Evolutionary conservation across 2,797 vertebrate species (phyloP).

Genomic region (Zenarchopterus dispar): DNA sequence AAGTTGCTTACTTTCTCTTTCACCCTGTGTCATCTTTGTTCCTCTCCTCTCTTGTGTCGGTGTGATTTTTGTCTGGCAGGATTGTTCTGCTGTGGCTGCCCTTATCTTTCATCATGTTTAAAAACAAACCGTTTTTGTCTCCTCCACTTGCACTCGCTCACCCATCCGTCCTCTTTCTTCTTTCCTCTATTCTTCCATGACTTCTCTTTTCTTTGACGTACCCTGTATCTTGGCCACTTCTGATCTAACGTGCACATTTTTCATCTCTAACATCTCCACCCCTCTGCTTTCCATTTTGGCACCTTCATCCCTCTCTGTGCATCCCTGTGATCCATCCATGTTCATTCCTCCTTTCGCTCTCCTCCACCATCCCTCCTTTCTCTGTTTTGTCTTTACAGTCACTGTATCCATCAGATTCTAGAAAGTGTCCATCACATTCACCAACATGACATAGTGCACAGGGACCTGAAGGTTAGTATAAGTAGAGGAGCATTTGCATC

Average conservation of each 20-base stretch:
- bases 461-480: conserved; percentile 90
- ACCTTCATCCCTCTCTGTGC: conserved; percentile 14
- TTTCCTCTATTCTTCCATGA: conserved; percentile 1
- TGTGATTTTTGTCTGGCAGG: conserved; percentile 60
- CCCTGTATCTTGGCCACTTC: conserved; percentile 18
- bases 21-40: conserved; percentile 26
- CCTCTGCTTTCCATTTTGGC: conserved; percentile 6
- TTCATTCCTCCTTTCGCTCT: conserved; percentile 10
- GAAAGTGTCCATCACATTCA: conserved; percentile 92
- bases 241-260: conserved; percentile 25
- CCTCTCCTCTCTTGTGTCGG: not conserved
- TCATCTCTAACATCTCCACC: conserved; percentile 16
- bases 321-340: conserved; percentile 12
- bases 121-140: conserved; percentile 65
- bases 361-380: conserved; percentile 45
- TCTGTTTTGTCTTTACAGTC: conserved; percentile 86
- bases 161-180: conserved; percentile 16
- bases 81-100: conserved; percentile 61
- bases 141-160: conserved; percentile 35
- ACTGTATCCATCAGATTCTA: conserved; percentile 92
- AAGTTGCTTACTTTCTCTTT: conserved; percentile 26
- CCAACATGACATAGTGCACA: conserved; percentile 92
- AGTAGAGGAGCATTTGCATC: conserved; percentile 68
- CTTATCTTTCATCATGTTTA: conserved; percentile 71
- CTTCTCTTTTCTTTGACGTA: not conserved